Evolutionary conservation across 2,888 invertebrate genomes (phyloP).

Genomic region (Ormyrus nitidulus): DNA sequence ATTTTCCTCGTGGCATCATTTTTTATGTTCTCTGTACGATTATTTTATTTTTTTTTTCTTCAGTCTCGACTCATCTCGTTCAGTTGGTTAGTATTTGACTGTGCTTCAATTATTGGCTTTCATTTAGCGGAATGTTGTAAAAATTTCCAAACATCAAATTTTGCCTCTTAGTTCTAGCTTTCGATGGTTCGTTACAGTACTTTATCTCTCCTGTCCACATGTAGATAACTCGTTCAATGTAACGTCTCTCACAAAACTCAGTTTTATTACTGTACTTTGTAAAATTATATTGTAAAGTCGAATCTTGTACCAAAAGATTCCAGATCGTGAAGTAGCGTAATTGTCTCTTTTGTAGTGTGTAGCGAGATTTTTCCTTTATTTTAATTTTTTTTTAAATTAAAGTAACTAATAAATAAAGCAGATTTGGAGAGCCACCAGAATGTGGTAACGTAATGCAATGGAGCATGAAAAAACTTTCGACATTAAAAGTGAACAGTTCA

Average conservation of each 20-base stretch:
- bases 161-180: conserved; percentile 52
- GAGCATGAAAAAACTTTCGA: conserved; percentile 70
- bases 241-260: conserved; percentile 44
- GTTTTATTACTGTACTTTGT: conserved; percentile 39
- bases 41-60: conserved; percentile 37
- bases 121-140: conserved; percentile 55
- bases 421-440: conserved; percentile 73
- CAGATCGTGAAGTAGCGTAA: conserved; percentile 44
- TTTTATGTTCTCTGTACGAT: conserved; percentile 30
- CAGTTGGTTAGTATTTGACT: conserved; percentile 47
- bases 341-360: conserved; percentile 52
- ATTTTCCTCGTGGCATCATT: conserved; percentile 37
- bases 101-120: conserved; percentile 56
- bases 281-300: background rate
- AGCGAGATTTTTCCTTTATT: conserved; percentile 43
- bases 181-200: conserved; percentile 53
- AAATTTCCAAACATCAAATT: conserved; percentile 45
- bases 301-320: conserved; percentile 14
- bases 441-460: conserved; percentile 73
- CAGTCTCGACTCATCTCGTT: conserved; percentile 42
- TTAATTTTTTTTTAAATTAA: conserved; percentile 37
- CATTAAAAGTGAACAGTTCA: conserved; percentile 43
- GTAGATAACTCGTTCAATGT: conserved; percentile 53
- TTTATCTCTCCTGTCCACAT: conserved; percentile 47
- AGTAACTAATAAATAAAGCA: conserved; percentile 60